Conservation (phyloP, 2,797 vertebrate species). For the Pseudochirops corinnae region DNA sequence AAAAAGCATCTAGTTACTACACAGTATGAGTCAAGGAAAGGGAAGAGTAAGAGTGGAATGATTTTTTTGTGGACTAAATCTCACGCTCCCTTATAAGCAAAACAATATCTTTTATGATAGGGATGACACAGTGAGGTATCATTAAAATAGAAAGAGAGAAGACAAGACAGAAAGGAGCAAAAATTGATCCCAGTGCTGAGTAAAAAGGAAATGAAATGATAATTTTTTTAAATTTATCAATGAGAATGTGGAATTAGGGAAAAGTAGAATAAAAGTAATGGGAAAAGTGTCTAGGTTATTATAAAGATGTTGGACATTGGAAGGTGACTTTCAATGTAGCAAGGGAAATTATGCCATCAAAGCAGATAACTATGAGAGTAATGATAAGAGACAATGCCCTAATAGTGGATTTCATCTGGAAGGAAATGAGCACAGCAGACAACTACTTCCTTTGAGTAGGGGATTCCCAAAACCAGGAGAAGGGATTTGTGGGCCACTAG, state of each 20-base stretch:
- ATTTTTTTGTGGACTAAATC: neutral
- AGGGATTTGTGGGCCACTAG: neutral
- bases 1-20: neutral
- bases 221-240: neutral
- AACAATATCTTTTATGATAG: neutral
- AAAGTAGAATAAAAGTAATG: neutral
- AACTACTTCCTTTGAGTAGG: neutral
- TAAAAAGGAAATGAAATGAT: neutral
- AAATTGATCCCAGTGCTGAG: neutral
- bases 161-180: neutral
- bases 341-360: neutral
- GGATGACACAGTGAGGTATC: neutral
- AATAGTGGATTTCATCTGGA: neutral
- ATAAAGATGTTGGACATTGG: neutral
- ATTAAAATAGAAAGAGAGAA: neutral
- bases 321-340: neutral
- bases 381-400: neutral
- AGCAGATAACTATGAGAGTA: neutral
- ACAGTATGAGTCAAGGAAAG: neutral
- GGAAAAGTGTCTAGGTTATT: neutral
- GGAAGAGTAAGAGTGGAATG: neutral
- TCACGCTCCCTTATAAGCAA: neutral
- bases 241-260: neutral
- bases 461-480: neutral
- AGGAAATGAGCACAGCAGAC: neutral